These are phyloP conservation scores for Athalia circularis DNA, from an alignment of 2,888 invertebrate genomes.

Conservation along the genomic window DNA sequence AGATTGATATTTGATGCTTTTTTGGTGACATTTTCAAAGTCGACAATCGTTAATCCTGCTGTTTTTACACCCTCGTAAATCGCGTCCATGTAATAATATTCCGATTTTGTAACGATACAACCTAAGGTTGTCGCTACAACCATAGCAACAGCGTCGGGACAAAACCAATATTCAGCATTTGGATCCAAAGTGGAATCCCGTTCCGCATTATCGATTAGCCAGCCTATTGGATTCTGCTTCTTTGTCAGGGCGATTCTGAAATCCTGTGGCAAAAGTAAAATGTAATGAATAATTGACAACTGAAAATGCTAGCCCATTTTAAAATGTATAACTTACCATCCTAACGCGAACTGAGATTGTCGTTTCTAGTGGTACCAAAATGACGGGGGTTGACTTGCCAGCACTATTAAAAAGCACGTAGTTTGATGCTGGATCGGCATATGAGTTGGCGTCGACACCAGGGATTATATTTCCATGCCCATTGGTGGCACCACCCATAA, in stretches of 20 bases:
- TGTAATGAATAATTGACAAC: not conserved
- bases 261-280: slow-evolving; percentile 51
- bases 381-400: slow-evolving; percentile 65
- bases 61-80: slow-evolving; percentile 47
- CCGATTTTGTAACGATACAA: slow-evolving; percentile 24
- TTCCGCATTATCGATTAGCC: slow-evolving; percentile 59
- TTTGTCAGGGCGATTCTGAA: slow-evolving; percentile 59
- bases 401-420: slow-evolving; percentile 75
- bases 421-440: slow-evolving; percentile 78
- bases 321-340: slow-evolving; percentile 58
- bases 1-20: slow-evolving; percentile 46
- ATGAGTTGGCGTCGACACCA: slow-evolving; percentile 78
- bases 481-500: slow-evolving; percentile 70
- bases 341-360: slow-evolving; percentile 50
- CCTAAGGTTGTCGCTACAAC: slow-evolving; percentile 53
- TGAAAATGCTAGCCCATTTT: not conserved
- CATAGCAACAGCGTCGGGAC: slow-evolving; percentile 60
- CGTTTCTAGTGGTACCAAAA: slow-evolving; percentile 77
- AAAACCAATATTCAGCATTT: slow-evolving; percentile 53
- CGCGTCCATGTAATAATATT: slow-evolving; percentile 35
- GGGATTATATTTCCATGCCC: slow-evolving; percentile 69
- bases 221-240: slow-evolving; percentile 52
- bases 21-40: slow-evolving; percentile 46
- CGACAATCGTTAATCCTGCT: slow-evolving; percentile 50
- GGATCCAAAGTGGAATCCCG: not conserved